Evolutionary conservation across 2,888 invertebrate genomes (phyloP), one percentile per base, ranked within the genome.

Genomic region (Dorcus hopei): DNA sequence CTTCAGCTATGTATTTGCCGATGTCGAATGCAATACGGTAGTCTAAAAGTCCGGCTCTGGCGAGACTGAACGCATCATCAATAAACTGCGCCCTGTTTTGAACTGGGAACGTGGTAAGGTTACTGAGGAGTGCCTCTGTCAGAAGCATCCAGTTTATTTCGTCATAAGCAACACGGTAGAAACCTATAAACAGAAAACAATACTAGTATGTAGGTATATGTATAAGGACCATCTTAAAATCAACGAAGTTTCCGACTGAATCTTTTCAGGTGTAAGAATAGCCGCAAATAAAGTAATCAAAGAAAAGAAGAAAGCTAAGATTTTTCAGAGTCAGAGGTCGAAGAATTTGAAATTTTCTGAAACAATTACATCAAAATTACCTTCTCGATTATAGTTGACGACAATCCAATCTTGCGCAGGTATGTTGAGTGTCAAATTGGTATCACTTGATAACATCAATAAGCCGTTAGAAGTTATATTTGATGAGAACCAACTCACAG

Each of bases 61-160:
- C 79, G 16, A 77, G 63, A 54, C 71, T 70, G 45, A 74, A 66
- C 6, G 80, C 74, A 70, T 85, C 84, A 65, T 83, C 81, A 26
- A 85, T 70, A 9, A 85, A 70, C 64, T 83, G 82, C 1, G 81
- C 82, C 57, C 83, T 70, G 65, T 81, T 82, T 11, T 79, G 70
- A 0, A 75, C 70, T 45, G 79, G 72, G 54, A 83, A 80, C 11
- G 61, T 59, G 5, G 49, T 16, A 9, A 62, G 60, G 23, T 45
- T 45, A 19, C 3, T 45, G 9, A 9, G 4, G 38, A 68, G 57
- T 40, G 65, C 56, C 11, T 58, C 58, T 11, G 55, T 57, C 42
- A 70, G 60, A n/a, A 65, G 9, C 11, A 45, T 38, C 70, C 70
- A 70, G 47, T 66, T 67, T 6, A 48, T 19, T 3, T 19, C 52